Conservation (phyloP, 2,888 invertebrate species). For the Ectropis crepuscularia region DNA sequence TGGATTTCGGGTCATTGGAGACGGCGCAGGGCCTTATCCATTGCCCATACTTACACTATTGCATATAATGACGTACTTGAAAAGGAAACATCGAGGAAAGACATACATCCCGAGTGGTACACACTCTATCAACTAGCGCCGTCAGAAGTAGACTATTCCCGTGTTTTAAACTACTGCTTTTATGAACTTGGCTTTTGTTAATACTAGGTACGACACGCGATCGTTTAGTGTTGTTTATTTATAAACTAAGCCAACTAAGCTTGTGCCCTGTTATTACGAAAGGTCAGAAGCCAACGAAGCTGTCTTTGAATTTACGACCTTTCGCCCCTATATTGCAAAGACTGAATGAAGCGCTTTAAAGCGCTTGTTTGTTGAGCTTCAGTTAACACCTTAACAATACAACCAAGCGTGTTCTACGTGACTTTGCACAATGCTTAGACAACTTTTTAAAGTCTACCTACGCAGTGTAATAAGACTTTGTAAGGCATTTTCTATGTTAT, state of each 20-base stretch:
- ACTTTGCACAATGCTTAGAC: neutral
- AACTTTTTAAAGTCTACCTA: too few species aligned
- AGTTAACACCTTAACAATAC: conserved; percentile 14
- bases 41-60: too few species aligned
- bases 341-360: conserved; percentile 14
- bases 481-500: neutral
- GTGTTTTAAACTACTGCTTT: too few species aligned
- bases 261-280: conserved; percentile 6
- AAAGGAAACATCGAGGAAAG: too few species aligned
- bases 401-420: neutral
- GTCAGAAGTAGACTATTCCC: too few species aligned
- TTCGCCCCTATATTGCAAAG: conserved; percentile 3
- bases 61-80: too few species aligned
- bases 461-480: neutral
- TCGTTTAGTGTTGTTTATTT: neutral
- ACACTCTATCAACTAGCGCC: too few species aligned
- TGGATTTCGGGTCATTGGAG: too few species aligned
- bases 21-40: too few species aligned
- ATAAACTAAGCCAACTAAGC: conserved; percentile 5
- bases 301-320: conserved; percentile 10
- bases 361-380: conserved; percentile 12
- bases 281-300: conserved; percentile 11
- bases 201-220: neutral
- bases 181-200: too few species aligned
- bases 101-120: too few species aligned